A percentile compares a stretch with the other conserved stretches of the same genome.
phyloP scores from a whole-genome alignment of 2,113 vertebrate genomes.

The Labrus mixtus region DNA sequence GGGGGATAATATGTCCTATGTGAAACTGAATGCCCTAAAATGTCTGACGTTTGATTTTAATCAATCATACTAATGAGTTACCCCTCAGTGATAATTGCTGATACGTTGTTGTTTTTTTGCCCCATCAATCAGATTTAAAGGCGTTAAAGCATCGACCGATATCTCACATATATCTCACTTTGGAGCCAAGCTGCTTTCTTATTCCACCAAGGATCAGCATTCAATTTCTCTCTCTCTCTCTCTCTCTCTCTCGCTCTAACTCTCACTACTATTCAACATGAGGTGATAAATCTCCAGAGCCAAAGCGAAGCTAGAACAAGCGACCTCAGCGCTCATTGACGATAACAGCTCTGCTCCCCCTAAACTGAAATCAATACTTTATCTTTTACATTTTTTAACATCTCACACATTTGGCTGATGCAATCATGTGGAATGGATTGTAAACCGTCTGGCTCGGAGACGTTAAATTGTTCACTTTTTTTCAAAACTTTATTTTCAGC shows the following conservation, averaged over 20 bases:
- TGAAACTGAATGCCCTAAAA: background rate
- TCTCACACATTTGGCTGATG: constrained; percentile 46
- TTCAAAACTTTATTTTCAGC: background rate
- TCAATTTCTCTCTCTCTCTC: constrained; percentile 62
- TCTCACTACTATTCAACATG: constrained; percentile 37
- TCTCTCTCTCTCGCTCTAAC: constrained; percentile 26
- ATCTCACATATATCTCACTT: constrained; percentile 63
- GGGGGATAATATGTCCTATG: too few species aligned
- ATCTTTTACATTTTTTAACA: constrained; percentile 66
- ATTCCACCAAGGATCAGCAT: constrained; percentile 60
- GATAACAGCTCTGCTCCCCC: constrained; percentile 44
- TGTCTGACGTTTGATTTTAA: background rate
- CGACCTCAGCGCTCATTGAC: constrained; percentile 63
- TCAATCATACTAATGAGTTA: too few species aligned
- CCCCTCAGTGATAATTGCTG: constrained; percentile 23
- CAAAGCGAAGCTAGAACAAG: constrained; percentile 60
- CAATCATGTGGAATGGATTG: constrained; percentile 7
- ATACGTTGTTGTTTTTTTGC: constrained; percentile 49
- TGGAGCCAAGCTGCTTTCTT: constrained; percentile 52
- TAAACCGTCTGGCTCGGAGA: background rate
- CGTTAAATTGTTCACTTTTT: constrained; percentile 24
- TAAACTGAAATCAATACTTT: constrained; percentile 76
- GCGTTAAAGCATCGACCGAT: constrained; percentile 40
- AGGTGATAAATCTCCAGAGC: constrained; percentile 69
- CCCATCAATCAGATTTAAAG: constrained; percentile 47